Percentiles rank a stretch among this genome's conserved stretches.
phyloP scores from a whole-genome alignment of 30 jellyfish, hydroid and myxozoan genomes.

The Turritopsis rubra region DNA sequence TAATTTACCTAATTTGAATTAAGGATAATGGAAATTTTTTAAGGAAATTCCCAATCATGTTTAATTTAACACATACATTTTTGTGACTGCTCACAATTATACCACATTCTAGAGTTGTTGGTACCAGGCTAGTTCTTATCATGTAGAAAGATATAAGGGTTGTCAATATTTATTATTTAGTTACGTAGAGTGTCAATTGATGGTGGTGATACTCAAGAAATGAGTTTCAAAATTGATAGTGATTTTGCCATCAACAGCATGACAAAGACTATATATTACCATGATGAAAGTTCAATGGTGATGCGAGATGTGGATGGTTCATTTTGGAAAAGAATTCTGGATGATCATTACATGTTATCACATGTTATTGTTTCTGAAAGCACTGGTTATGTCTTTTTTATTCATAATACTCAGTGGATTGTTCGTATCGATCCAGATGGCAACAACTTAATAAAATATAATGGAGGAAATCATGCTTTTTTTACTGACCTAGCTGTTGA shows the following conservation, averaged over 20 bases:
- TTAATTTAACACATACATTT: no score
- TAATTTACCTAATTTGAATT: no score
- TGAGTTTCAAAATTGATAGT: neutral
- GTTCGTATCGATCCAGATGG: slow-evolving; percentile 7
- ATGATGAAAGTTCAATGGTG: neutral
- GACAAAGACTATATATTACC: neutral
- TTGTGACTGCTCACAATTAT: no score
- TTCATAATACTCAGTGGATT: neutral
- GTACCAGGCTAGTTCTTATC: no score
- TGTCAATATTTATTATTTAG: neutral
- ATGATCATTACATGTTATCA: neutral
- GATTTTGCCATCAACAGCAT: neutral
- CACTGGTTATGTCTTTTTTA: neutral
- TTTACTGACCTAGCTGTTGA: neutral
- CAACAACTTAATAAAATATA: neutral
- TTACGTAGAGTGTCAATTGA: neutral
- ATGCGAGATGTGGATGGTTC: neutral
- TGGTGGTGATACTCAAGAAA: neutral
- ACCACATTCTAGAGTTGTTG: no score
- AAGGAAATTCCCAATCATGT: no score
- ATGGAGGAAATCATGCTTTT: neutral
- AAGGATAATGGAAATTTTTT: no score
- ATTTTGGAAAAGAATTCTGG: neutral
- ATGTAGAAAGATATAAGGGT: no score
- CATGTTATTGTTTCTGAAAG: neutral